These are phyloP conservation scores for Sylvilagus bachmani DNA, from an alignment of 2,113 vertebrate species.

Conservation along the genomic window DNA sequence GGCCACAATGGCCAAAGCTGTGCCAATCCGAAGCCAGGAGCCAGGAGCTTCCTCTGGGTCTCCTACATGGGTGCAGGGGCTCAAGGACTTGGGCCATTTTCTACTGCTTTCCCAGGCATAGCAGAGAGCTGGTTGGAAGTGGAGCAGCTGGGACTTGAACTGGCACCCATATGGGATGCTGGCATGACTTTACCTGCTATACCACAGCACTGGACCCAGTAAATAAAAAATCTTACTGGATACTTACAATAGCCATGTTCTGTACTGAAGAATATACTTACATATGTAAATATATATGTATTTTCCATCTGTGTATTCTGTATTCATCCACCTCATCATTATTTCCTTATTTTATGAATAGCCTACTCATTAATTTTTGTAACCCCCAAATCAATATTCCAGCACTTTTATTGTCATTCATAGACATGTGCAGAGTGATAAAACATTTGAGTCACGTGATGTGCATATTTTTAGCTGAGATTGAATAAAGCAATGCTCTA, in stretches of 20 bases:
- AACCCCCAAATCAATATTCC: neutral
- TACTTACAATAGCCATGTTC: neutral
- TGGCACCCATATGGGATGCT: no score
- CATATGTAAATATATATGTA: neutral
- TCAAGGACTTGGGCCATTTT: no score
- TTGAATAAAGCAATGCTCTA: neutral
- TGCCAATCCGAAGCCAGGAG: no score
- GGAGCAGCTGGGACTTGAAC: no score
- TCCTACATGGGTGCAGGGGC: no score
- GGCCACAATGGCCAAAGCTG: no score
- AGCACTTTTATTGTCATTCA: conserved; percentile 11
- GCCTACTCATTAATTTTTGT: neutral
- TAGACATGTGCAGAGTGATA: neutral
- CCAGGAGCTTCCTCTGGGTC: no score
- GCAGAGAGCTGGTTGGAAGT: no score
- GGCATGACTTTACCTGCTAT: no score
- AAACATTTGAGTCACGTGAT: neutral
- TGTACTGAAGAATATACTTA: neutral
- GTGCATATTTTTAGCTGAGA: neutral
- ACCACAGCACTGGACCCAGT: no score
- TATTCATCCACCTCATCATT: neutral
- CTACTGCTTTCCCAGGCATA: no score
- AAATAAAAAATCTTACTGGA: no score
- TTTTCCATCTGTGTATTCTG: neutral
- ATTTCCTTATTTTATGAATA: neutral